phyloP scores from a whole-genome alignment of 2,888 invertebrate genomes.

The Euproctis similis region DNA sequence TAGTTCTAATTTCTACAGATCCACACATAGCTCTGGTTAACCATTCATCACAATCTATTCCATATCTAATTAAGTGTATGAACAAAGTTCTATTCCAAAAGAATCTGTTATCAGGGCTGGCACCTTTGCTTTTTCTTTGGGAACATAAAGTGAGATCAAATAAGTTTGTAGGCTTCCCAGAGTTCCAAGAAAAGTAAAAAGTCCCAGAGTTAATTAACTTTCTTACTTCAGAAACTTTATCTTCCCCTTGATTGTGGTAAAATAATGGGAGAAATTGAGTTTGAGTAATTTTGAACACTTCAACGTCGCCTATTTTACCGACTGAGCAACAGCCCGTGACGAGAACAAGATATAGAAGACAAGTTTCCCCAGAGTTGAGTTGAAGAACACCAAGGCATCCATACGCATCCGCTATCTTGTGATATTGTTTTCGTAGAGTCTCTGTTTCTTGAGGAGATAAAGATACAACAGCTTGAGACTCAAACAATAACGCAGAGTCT shows the following conservation, averaged over 20 bases:
- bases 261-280: conserved; percentile 93
- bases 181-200: conserved; percentile 95
- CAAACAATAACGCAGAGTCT: conserved; percentile 91
- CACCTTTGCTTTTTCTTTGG: conserved; percentile 88
- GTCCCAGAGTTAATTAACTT: conserved; percentile 98
- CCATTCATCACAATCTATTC: conserved; percentile 94
- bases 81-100: conserved; percentile 99
- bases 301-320: conserved; percentile 95
- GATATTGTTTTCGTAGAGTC: conserved; percentile 90
- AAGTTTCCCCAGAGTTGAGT: conserved; percentile 88
- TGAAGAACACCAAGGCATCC: conserved; percentile 96
- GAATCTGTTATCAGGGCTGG: conserved; percentile 93
- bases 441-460: conserved; percentile 92
- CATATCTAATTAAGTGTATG: conserved; percentile 93
- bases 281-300: conserved; percentile 95
- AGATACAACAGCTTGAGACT: conserved; percentile 93
- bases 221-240: conserved; percentile 79
- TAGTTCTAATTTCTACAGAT: conserved; percentile 96
- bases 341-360: conserved; percentile 91
- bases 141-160: conserved; percentile 96
- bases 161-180: conserved; percentile 64
- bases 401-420: conserved; percentile 94
- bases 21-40: conserved; percentile 97
- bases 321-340: conserved; percentile 97
- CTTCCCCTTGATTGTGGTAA: conserved; percentile 79